Evolutionary conservation across 2,888 invertebrate genomes (phyloP), one percentile per base, ranked within the genome.

Genomic region (Drosophila nr. fundita): DNA sequence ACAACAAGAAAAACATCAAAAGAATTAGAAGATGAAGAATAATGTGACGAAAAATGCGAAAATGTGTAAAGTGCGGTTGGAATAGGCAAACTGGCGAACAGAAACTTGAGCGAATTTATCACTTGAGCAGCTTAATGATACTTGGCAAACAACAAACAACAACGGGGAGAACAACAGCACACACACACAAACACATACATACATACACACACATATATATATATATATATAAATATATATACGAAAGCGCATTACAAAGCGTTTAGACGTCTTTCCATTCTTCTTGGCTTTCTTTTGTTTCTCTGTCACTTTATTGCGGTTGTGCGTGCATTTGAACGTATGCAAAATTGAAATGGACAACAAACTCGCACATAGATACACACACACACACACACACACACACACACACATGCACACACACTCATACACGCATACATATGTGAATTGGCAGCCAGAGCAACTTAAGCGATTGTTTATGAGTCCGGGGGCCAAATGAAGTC

Each of bases 91-190:
- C 15, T 55, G 50, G 38, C 45, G 42, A 55, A 49, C 58, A 48
- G 38, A 68, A 76, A 63, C 73, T 80, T 63, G 66, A 77, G 76
- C 81, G 74, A 83, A 90, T 87, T 89, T 89, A 88, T 88, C 83
- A 86, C 90, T 87, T 79, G 88, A 79, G 79, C 83, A 72, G 87
- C 90, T 88, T 88, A 86, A 82, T 90, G 83, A 82, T 77, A 83
- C 86, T 88, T 79, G 79, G 72, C 75, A 75, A 79, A 83, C 68
- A 57, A 40, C 38, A 76, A 80, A 83, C 68, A 57, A 40, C 38
- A 76, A 80, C 63, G 48, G 55, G n/a, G 48, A 49, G 48, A 69
- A 68, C 67, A 30, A 30, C n/a, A n/a, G 75, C 63, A 80, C 72
- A 78, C 5, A 78, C 64, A 50, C 49, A 27, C 42, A 62, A 38